Evolutionary conservation across 2,113 vertebrate species (phyloP).

Genomic region (Carassius gibelio): DNA sequence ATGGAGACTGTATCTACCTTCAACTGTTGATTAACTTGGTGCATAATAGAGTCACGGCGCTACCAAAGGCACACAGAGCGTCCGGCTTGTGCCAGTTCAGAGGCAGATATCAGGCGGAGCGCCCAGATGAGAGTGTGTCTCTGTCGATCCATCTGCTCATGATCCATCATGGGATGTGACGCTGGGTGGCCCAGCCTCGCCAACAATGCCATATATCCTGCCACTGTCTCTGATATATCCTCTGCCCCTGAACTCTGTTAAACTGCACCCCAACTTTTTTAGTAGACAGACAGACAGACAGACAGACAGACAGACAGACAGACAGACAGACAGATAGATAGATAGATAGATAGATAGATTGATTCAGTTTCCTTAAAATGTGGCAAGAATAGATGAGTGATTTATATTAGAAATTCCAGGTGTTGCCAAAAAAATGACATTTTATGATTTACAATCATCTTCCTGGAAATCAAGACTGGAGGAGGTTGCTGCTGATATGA

Average conservation of each 20-base stretch:
- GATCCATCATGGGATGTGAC: conserved; percentile 12
- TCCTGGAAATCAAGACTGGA: conserved; percentile 32
- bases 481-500: conserved; percentile 29
- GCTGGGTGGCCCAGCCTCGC: conserved; percentile 39
- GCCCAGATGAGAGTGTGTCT: conserved; percentile 19
- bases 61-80: neutral
- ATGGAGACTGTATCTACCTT: neutral
- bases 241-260: conserved; percentile 12
- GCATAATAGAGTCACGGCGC: neutral
- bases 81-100: conserved; percentile 21
- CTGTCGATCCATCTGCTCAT: conserved; percentile 27
- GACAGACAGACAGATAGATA: neutral
- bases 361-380: neutral
- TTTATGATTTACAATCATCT: conserved; percentile 28
- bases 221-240: conserved; percentile 17
- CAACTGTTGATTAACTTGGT: conserved; percentile 1
- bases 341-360: neutral
- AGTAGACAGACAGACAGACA: neutral
- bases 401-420: conserved; percentile 26
- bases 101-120: conserved; percentile 28
- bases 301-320: too few relatives aligned
- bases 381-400: neutral
- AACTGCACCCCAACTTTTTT: neutral
- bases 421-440: conserved; percentile 6
- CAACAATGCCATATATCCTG: conserved; percentile 28